Evolutionary conservation across 1,140 invertebrate species (phyloP), one percentile per base, ranked within the genome.

Genomic region (Antheraea pernyi): DNA sequence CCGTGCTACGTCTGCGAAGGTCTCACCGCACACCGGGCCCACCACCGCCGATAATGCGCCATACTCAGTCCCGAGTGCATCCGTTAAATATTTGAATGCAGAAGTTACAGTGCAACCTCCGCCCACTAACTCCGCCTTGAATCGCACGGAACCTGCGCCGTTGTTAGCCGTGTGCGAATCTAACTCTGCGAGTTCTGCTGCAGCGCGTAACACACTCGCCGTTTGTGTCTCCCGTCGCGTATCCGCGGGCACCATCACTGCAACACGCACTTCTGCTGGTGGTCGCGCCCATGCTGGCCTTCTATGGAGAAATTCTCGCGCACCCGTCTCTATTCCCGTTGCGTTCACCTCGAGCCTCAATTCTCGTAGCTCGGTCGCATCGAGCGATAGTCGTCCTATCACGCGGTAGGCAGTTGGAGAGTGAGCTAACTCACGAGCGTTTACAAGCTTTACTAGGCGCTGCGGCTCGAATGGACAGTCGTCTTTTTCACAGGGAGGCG

Each of bases 21-120:
- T 81, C 0, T 79, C 85, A n/a, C 77, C 86, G 67, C 89, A 91
- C 22, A 83, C 86, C 0, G 87, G 86, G 0, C 87, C 89, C 2
- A 82, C 84, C 53, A 87, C 79, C 0, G 84, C 87, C 6, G 86
- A 78, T 60, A 91, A 73, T 11, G 79, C 73, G 13, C 80, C 82
- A 70, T 81, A 89, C 63, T 85, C 87, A 13, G 80, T 77, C 11
- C 79, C 78, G 11, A 83, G 76, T 0, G 84, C 84, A 71, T 83
- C 80, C 19, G 80, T 74, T 58, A 89, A 63, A 67, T 84, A 84
- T 36, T 83, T 84, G 69, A 83, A 83, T 0, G 85, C 82, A 19
- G 72, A 73, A 7, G 79, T 68, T 9, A 82, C 81, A 9, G 79
- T 78, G 62, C 88, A 91, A 3, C 72, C 77, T 39, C 83, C 85